Evolutionary conservation across 2,797 vertebrate genomes (phyloP).

Genomic region (Protosalanx chinensis): DNA sequence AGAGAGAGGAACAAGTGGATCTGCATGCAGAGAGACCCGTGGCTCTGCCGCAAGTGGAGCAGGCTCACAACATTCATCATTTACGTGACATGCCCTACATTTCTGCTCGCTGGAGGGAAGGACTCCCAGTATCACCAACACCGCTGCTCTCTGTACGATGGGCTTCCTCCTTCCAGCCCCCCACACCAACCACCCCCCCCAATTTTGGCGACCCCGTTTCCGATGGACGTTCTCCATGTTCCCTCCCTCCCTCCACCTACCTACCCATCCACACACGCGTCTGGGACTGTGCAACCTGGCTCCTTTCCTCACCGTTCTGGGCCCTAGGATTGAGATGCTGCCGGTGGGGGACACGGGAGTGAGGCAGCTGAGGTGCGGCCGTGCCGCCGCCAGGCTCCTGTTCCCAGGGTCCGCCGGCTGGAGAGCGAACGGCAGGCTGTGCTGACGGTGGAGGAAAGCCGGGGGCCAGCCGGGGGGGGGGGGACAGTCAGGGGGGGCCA

Average conservation of each 20-base stretch:
- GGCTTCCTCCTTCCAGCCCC: too few species aligned
- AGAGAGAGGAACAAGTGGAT: constrained; percentile 17
- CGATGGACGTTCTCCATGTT: too few species aligned
- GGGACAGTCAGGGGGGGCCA: too few species aligned
- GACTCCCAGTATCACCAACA: constrained; percentile 36
- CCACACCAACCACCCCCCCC: neutral
- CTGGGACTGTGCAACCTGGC: neutral
- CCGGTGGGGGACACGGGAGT: neutral
- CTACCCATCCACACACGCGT: too few species aligned
- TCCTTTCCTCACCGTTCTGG: neutral
- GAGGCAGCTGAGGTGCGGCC: too few species aligned
- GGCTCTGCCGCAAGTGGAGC: constrained; percentile 55
- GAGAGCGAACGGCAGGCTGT: too few species aligned
- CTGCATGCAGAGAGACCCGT: constrained; percentile 48
- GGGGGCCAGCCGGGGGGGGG: too few species aligned
- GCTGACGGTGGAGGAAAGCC: too few species aligned
- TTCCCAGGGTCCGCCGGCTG: too few species aligned
- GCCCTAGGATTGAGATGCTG: neutral
- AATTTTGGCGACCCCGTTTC: neutral
- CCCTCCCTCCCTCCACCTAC: too few species aligned
- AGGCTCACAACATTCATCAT: constrained; percentile 69
- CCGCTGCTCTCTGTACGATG: constrained; percentile 19
- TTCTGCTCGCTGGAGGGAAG: constrained; percentile 48
- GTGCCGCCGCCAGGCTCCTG: too few species aligned
- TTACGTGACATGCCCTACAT: constrained; percentile 67